Conservation (phyloP, 1,140 invertebrate species). For the Sitobion miscanthi region DNA sequence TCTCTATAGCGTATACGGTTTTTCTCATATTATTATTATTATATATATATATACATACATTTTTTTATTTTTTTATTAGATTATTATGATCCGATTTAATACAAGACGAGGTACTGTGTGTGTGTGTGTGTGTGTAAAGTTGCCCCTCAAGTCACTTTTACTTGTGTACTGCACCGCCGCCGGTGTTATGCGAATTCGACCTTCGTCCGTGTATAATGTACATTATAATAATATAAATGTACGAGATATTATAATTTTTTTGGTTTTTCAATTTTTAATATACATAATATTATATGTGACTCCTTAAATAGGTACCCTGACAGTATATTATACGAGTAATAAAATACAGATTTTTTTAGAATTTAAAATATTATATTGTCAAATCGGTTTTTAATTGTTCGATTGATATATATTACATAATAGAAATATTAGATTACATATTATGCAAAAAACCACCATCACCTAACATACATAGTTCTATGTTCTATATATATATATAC, state of each 20-base stretch:
- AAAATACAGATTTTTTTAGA: background rate
- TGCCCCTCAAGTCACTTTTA: constrained; percentile 29
- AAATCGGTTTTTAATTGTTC: background rate
- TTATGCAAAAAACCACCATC: background rate
- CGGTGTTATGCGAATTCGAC: constrained; percentile 17
- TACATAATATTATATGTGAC: background rate
- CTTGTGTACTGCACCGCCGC: constrained; percentile 26
- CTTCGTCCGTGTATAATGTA: background rate
- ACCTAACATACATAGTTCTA: background rate
- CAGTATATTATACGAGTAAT: background rate
- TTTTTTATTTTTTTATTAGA: constrained; percentile 28
- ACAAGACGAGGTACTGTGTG: background rate
- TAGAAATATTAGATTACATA: background rate
- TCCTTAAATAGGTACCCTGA: background rate
- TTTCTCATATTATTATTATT: constrained; percentile 11
- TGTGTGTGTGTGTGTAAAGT: background rate
- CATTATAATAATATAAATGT: background rate
- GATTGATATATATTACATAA: background rate
- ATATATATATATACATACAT: background rate
- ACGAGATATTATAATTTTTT: background rate
- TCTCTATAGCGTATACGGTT: background rate
- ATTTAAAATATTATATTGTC: background rate
- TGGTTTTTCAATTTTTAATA: background rate
- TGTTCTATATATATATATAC: too few species aligned
- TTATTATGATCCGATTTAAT: constrained; percentile 52